Percentiles rank a stretch among this genome's conserved stretches.
phyloP scores from a whole-genome alignment of 1,140 invertebrate species.

The Magallana ariakensis region DNA sequence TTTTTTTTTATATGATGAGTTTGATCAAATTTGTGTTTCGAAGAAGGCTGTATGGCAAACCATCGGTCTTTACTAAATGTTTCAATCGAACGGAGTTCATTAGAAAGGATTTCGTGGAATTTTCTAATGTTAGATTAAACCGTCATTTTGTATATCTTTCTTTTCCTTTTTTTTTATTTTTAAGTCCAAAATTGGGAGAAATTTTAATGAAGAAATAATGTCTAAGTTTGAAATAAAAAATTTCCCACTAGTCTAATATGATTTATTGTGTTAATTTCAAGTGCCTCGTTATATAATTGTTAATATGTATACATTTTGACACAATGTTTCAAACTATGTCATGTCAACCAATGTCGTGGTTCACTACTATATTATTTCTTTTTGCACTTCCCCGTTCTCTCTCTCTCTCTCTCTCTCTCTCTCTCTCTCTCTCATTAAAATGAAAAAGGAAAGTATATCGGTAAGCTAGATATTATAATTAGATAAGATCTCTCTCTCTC shows the following conservation, averaged over 20 bases:
- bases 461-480: no score
- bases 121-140: neutral
- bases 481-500: slow-evolving; percentile 25
- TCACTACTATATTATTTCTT: neutral
- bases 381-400: neutral
- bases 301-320: neutral
- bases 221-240: neutral
- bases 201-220: no score
- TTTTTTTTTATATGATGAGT: neutral
- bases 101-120: neutral
- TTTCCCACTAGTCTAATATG: no score
- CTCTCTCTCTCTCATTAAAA: neutral
- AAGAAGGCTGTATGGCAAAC: no score
- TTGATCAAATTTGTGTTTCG: no score
- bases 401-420: slow-evolving; percentile 30
- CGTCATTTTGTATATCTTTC: neutral
- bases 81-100: no score
- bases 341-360: no score
- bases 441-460: no score
- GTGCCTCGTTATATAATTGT: neutral
- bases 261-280: no score
- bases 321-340: neutral
- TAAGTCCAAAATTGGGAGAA: no score
- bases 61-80: no score
- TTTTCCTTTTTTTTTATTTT: no score